Percentiles rank a stretch among this genome's conserved stretches.
Conservation (phyloP, 2,888 invertebrate genomes). For the Oxystoma pomonae region DNA sequence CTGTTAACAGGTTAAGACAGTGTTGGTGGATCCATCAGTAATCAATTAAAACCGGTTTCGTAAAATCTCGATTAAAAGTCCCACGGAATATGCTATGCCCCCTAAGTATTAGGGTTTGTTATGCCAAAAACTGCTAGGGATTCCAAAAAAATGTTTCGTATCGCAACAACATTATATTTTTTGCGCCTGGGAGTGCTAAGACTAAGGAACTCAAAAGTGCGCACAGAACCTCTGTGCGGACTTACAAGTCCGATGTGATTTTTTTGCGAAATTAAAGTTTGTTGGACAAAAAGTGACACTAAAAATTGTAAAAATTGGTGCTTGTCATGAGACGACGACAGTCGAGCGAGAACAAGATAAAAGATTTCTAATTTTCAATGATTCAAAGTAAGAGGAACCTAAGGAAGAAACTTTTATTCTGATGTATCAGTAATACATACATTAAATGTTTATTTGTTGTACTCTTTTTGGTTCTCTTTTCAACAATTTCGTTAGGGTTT, state of each 20-base stretch:
- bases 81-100: too few relatives aligned
- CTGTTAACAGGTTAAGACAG: too few relatives aligned
- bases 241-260: constrained; percentile 4
- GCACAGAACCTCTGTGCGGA: not conserved
- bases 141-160: not conserved
- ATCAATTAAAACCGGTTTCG: too few relatives aligned
- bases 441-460: not conserved
- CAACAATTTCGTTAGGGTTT: not conserved
- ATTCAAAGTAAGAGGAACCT: too few relatives aligned
- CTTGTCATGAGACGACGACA: not conserved
- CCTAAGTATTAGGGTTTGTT: not conserved
- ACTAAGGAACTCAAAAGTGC: not conserved
- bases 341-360: not conserved
- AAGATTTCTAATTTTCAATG: not conserved
- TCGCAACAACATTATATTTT: not conserved
- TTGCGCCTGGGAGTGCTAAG: too few relatives aligned
- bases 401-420: too few relatives aligned
- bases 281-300: not conserved
- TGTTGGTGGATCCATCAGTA: too few relatives aligned
- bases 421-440: too few relatives aligned
- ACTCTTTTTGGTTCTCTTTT: not conserved
- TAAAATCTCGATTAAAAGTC: too few relatives aligned
- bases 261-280: constrained; percentile 18
- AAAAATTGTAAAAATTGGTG: not conserved
- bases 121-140: not conserved